These are phyloP conservation scores for Morbakka virulenta DNA, from an alignment of 30 jellyfish, hydroid and myxozoan genomes.

Conservation along the genomic window DNA sequence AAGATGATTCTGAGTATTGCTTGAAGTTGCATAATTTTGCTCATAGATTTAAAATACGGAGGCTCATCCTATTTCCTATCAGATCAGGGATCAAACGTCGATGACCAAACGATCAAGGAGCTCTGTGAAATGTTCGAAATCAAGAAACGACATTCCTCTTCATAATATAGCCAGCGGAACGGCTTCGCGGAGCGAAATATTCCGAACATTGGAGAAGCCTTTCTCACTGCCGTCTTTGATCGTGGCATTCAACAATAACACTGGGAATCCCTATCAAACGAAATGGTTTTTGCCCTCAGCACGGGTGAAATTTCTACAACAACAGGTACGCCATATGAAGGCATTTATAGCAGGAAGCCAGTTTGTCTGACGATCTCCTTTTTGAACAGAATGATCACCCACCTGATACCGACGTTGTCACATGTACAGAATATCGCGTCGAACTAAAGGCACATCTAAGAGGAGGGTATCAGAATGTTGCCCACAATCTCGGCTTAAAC, in stretches of 20 bases:
- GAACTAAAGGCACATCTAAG: conserved; percentile 15
- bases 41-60: conserved; percentile 7
- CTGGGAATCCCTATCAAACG: conserved; percentile 8
- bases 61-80: conserved; percentile 12
- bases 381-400: neutral
- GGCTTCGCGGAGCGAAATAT: conserved; percentile 30
- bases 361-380: conserved; percentile 14
- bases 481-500: neutral
- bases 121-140: conserved; percentile 12
- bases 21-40: too few relatives aligned
- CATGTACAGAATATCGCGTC: conserved; percentile 6
- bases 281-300: conserved; percentile 15
- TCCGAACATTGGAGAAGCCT: neutral
- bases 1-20: neutral
- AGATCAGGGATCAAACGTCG: conserved; percentile 32
- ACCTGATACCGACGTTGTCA: neutral
- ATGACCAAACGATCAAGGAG: conserved; percentile 14
- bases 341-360: conserved; percentile 2
- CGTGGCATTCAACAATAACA: conserved; percentile 22
- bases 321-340: conserved; percentile 36
- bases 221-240: conserved; percentile 11
- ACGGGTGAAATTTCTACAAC: conserved; percentile 42
- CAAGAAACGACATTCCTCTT: conserved; percentile 16
- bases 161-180: conserved; percentile 23
- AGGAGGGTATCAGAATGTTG: neutral